Evolutionary conservation across 2,888 invertebrate species (phyloP).

Genomic region (Leptinotarsa juncta): DNA sequence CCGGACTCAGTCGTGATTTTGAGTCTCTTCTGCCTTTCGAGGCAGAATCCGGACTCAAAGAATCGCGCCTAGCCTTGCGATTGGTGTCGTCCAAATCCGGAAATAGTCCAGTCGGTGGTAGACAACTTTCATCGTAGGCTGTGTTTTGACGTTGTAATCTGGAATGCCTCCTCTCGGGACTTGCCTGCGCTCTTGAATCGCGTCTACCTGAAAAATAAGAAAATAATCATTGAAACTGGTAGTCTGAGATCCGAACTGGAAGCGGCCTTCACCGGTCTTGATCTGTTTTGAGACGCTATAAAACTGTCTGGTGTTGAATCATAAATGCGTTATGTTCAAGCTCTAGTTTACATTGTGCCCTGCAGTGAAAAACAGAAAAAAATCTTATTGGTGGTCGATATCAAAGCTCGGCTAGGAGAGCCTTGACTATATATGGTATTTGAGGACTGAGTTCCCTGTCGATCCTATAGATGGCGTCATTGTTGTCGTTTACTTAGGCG

Average conservation of each 20-base stretch:
- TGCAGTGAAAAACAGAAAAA: no score
- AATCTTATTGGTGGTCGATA: no score
- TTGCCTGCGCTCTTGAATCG: slow-evolving; percentile 75
- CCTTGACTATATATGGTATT: no score
- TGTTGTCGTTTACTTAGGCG: no score
- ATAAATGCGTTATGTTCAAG: no score
- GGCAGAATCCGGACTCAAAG: slow-evolving; percentile 91
- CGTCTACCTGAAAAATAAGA: slow-evolving; percentile 64
- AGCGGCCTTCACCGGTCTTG: neutral
- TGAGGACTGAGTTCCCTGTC: no score
- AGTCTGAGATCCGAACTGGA: no score
- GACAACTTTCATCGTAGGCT: slow-evolving; percentile 86
- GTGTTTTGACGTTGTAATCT: slow-evolving; percentile 86
- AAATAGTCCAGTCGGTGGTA: slow-evolving; percentile 77
- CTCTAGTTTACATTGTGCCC: no score
- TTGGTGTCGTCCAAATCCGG: slow-evolving; percentile 81
- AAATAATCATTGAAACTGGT: no score
- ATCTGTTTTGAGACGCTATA: neutral
- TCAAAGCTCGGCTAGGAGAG: no score
- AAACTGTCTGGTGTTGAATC: no score
- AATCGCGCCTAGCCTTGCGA: slow-evolving; percentile 82
- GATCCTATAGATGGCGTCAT: no score
- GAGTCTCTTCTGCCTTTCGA: slow-evolving; percentile 79
- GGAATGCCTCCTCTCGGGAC: slow-evolving; percentile 71
- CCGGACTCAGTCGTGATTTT: slow-evolving; percentile 80